Percentiles rank a stretch among this genome's conserved stretches.
phyloP scores from a whole-genome alignment of 2,888 invertebrate species.

The Lottia gigantea region DNA sequence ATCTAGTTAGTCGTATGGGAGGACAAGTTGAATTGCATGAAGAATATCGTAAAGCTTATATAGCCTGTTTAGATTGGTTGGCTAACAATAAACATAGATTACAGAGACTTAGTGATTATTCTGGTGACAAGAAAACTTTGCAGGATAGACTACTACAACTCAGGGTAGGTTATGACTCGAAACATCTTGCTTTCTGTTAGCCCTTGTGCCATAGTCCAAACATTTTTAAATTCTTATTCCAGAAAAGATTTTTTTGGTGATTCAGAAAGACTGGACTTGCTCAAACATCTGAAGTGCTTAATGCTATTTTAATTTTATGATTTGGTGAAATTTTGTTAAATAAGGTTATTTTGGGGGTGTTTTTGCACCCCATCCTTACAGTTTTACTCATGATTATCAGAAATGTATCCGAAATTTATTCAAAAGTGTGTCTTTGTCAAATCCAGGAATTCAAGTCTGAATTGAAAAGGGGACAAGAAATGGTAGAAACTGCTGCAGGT shows the following conservation, averaged over 20 bases:
- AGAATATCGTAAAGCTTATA: conserved; percentile 71
- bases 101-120: conserved; percentile 82
- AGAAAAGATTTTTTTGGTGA: no score
- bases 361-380: no score
- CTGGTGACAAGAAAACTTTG: conserved; percentile 85
- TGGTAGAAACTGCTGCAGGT: conserved; percentile 78
- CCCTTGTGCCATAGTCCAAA: no score
- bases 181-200: background rate
- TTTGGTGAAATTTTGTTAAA: no score
- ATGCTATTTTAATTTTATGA: no score
- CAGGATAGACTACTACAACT: conserved; percentile 77
- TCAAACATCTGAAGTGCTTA: no score
- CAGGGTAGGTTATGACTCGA: conserved; percentile 36
- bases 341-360: no score
- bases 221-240: no score
- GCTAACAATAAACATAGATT: conserved; percentile 90
- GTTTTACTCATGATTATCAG: no score
- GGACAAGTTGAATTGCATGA: conserved; percentile 80
- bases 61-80: conserved; percentile 74
- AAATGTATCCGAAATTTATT: no score
- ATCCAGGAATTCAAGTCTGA: conserved; percentile 73
- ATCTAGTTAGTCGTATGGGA: conserved; percentile 82
- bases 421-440: background rate
- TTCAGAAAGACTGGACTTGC: no score
- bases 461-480: conserved; percentile 69